Conservation (phyloP, 2,888 invertebrate genomes). For the Imbricaverruca yamaguchii region DNA sequence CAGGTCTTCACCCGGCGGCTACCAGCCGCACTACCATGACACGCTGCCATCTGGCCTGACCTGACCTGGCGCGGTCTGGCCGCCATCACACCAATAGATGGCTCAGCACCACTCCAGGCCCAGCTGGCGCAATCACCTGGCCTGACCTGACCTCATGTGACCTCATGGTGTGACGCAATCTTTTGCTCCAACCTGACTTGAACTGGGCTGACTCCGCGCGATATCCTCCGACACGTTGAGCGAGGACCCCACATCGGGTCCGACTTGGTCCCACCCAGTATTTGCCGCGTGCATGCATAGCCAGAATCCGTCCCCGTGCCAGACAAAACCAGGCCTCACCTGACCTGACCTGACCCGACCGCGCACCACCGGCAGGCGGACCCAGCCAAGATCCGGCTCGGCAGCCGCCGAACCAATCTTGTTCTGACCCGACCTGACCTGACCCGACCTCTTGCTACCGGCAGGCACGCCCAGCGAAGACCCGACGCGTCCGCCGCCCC, state of each 20-base stretch:
- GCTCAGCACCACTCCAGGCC: too few species aligned
- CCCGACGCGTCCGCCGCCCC: conserved; percentile 35
- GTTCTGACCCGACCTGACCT: background rate
- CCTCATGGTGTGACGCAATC: too few species aligned
- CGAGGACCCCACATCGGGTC: background rate
- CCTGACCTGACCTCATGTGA: too few species aligned
- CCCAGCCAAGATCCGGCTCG: conserved; percentile 36
- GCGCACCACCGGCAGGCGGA: background rate
- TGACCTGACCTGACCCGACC: background rate
- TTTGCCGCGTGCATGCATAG: background rate
- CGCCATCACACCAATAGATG: too few species aligned
- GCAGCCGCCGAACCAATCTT: conserved; percentile 47
- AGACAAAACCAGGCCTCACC: too few species aligned
- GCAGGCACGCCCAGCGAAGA: conserved; percentile 31
- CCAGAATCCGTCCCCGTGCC: conserved; percentile 36
- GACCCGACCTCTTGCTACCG: background rate
- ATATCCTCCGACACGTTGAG: too few species aligned
- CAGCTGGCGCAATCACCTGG: too few species aligned
- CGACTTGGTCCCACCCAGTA: background rate
- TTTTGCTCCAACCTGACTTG: background rate
- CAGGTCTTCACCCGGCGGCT: too few species aligned
- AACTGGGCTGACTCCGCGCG: too few species aligned
- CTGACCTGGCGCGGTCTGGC: too few species aligned
- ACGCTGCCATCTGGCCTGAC: too few species aligned
- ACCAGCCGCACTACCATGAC: too few species aligned